Conservation (phyloP, 2,797 vertebrate genomes). For the Amphiprion clarkii region DNA sequence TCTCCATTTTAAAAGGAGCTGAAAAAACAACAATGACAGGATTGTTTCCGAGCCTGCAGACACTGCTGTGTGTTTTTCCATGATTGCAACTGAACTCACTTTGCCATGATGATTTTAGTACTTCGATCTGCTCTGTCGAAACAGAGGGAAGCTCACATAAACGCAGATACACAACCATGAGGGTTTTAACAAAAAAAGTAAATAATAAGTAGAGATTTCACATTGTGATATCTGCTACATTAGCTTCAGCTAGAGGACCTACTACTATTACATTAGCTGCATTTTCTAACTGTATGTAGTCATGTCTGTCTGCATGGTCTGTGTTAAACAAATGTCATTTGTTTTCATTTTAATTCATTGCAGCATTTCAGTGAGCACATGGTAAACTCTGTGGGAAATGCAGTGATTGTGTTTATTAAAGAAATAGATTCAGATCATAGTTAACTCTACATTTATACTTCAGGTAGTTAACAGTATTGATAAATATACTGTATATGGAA, state of each 20-base stretch:
- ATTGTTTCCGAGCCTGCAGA: conserved; percentile 71
- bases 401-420: background rate
- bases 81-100: conserved; percentile 64
- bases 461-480: no score
- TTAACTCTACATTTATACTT: background rate
- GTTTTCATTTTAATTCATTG: background rate
- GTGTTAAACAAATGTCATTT: background rate
- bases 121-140: background rate
- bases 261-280: background rate
- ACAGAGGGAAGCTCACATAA: conserved; percentile 27
- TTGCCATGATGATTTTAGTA: conserved; percentile 51
- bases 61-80: conserved; percentile 72
- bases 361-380: conserved; percentile 9
- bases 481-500: no score
- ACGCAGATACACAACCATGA: conserved; percentile 4
- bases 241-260: background rate
- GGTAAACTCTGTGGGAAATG: background rate
- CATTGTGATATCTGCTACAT: background rate
- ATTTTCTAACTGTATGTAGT: background rate
- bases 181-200: background rate
- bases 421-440: background rate
- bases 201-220: background rate
- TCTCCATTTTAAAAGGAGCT: conserved; percentile 48
- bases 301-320: background rate
- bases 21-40: conserved; percentile 29